Base-by-base conservation (phyloP, 2,797 vertebrate species). In the Holocentrus rufus region DNA sequence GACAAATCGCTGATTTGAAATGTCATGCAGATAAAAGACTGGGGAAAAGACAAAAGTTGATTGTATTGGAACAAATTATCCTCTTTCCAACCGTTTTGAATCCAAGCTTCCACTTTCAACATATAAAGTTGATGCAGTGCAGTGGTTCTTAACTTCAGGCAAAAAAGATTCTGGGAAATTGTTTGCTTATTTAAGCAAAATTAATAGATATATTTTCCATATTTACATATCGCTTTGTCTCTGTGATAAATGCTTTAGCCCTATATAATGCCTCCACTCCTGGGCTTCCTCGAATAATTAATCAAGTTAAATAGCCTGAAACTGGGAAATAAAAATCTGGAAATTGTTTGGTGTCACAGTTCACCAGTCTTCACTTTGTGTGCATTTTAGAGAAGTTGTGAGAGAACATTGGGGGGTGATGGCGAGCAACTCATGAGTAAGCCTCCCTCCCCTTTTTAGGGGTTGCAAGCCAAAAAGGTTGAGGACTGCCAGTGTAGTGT, bases 1-100 rank as follows among this genome's bases (percentile, higher is more conserved):
- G 79, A 83, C 68, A 70, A 54, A 58, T 55, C 60, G 34, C 54
- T 76, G 72, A 84, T 79, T 77, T 62, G 39, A 57, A 67, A 65
- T 60, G 79, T 23, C 58, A 54, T 60, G n/a, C 20, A 74, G 30
- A 62, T 66, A 75, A 31, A 47, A 27, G 17, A 49, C 39, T 42
- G 25, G 39, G 17, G 46, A 30, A 1, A 3, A 27, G 23, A 25
- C 22, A 7, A 27, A 27, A 17, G 22, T 1, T 30, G 15, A 55
- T 55, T 30, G 53, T 15, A 7, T 49, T n/a, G 6, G 46, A 8
- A 18, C 8, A 8, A 18, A 8, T 18, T 18, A 49, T 18, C 1
- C 5, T 49, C 4, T 8, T n/a, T 49, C 46, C 46, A n/a, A 17
- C 17, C 4, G 44, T 49, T 49, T 8, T 7, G 11, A 42, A 42